Base-by-base conservation (phyloP, 1,140 invertebrate genomes). In the Riptortus pedestris region DNA sequence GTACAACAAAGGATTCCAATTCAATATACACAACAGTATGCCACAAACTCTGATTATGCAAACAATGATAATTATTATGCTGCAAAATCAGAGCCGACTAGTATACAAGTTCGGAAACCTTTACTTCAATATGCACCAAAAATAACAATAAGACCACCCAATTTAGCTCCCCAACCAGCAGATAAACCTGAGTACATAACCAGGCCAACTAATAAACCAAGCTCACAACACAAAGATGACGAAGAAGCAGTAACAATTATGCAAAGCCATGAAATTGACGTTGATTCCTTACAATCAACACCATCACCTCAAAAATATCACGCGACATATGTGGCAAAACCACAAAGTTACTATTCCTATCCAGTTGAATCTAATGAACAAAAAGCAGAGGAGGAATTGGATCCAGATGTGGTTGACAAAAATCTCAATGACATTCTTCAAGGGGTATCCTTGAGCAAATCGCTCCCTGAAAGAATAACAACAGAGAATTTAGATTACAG, bases 401-500 rank as follows among this genome's bases (percentile, higher is more conserved):
- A 59, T 2, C 57, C 57, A 59, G 57, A 59, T n/a, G 28, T 33
- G 57, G 24, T 33, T 16, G 57, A 59, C 11, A 59, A 29, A 31
- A 52, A 65, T 20, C 24, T 65, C 14, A 65, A 65, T 28, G 33
- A 60, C 20, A 61, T 65, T 24, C 47, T 65, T 4, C 14, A 60
- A 52, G 64, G 64, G 4, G 38, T 52, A 18, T 61, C 58, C 2
- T 14, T 65, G 14, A 60, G 31, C 64, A 87, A 88, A 73, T 81
- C 82, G 31, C 73, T 90, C 55, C 87, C 87, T 0, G 82, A 88
- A 66, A 83, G 80, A 12, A 76, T 90, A 2, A 88, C 82, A 26
- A 79, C 80, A 33, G 83, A 87, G 63, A 90, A 90, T 69, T 81
- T 90, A 27, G 85, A 86, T 64, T 83, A 83, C 45, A 89, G 86